Conservation (phyloP, 1,140 invertebrate species). For the Philopotamus ludificatus region DNA sequence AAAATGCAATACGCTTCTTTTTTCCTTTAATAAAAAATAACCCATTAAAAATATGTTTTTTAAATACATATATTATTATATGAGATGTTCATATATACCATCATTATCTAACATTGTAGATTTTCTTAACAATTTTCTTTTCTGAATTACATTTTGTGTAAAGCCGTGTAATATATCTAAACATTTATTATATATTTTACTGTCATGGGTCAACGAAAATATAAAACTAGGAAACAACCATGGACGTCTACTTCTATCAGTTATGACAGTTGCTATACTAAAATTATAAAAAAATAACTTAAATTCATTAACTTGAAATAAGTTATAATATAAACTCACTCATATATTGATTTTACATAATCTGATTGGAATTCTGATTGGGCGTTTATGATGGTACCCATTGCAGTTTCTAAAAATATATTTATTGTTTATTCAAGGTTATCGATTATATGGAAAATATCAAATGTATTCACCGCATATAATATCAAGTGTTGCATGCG, state of each 20-base stretch:
- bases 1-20: slow-evolving; percentile 67
- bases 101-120: not conserved
- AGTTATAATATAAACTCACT: too few species aligned
- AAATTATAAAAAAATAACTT: too few species aligned
- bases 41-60: too few species aligned
- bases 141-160: slow-evolving; percentile 60
- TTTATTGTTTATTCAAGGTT: too few species aligned
- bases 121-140: slow-evolving; percentile 42
- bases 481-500: too few species aligned
- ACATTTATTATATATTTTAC: slow-evolving; percentile 57
- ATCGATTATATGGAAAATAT: too few species aligned
- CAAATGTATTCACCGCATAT: too few species aligned
- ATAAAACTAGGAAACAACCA: slow-evolving; percentile 50
- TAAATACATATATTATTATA: not conserved
- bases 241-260: slow-evolving; percentile 17
- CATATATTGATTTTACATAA: too few species aligned
- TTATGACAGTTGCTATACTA: slow-evolving; percentile 20
- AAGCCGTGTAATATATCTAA: slow-evolving; percentile 68
- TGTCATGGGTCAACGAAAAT: slow-evolving; percentile 55
- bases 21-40: slow-evolving; percentile 53
- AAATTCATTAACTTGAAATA: too few species aligned
- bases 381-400: too few species aligned
- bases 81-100: not conserved
- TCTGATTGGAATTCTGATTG: too few species aligned
- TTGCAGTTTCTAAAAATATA: too few species aligned